Evolutionary conservation across 2,113 vertebrate genomes (phyloP).

Genomic region (Paramormyrops kingsleyae): DNA sequence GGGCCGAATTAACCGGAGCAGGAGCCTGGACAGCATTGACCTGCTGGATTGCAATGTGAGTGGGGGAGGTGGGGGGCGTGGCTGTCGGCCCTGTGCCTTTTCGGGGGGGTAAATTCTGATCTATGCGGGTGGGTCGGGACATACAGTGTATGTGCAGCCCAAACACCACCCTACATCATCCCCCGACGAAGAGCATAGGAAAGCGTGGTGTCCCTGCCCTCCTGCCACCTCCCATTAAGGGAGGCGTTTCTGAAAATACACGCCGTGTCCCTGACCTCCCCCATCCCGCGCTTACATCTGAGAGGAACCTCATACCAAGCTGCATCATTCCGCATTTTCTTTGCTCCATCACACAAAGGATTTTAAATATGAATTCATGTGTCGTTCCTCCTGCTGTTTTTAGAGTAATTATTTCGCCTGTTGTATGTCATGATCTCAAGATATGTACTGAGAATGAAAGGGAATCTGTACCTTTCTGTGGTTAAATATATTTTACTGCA

Average conservation of each 20-base stretch:
- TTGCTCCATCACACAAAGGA: neutral
- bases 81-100: neutral
- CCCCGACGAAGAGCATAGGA: neutral
- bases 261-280: neutral
- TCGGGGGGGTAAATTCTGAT: slow-evolving; percentile 6
- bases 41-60: slow-evolving; percentile 93
- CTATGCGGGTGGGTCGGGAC: slow-evolving; percentile 27
- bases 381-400: neutral
- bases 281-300: neutral
- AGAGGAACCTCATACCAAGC: neutral
- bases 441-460: neutral
- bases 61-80: slow-evolving; percentile 34
- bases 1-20: slow-evolving; percentile 89
- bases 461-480: neutral
- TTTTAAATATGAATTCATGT: neutral
- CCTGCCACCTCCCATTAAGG: neutral
- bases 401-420: neutral
- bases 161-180: neutral
- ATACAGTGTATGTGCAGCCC: neutral
- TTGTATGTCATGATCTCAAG: neutral
- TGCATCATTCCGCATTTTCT: neutral
- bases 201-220: neutral
- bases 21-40: slow-evolving; percentile 87
- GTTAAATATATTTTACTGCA: neutral
- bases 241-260: neutral